Conservation (phyloP, 2,888 invertebrate genomes). For the Luperina nickerlii region DNA sequence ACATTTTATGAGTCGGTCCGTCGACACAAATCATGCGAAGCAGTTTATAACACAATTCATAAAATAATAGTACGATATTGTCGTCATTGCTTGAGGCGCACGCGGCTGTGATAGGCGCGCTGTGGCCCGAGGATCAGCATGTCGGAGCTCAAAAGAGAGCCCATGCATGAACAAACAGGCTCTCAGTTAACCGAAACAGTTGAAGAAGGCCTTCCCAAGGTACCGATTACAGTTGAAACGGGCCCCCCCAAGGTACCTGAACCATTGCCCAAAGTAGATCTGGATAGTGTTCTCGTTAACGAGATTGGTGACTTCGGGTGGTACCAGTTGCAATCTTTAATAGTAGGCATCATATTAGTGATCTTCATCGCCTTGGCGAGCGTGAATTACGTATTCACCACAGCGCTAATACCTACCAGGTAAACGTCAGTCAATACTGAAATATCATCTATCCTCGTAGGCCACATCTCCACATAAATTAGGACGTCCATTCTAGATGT, state of each 20-base stretch:
- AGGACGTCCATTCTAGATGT: slow-evolving; percentile 40
- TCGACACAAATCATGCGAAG: neutral
- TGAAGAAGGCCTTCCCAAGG: neutral
- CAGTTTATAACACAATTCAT: neutral
- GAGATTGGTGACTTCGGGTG: slow-evolving; percentile 80
- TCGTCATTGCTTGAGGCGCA: neutral
- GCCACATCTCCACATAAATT: neutral
- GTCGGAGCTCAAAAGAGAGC: neutral
- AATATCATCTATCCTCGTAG: neutral
- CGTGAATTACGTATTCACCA: slow-evolving; percentile 78
- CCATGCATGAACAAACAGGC: neutral
- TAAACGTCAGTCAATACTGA: slow-evolving; percentile 49
- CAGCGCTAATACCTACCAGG: slow-evolving; percentile 78
- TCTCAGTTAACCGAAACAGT: neutral
- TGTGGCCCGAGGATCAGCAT: slow-evolving; percentile 1
- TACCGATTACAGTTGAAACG: neutral
- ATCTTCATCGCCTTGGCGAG: slow-evolving; percentile 71
- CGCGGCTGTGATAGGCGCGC: neutral
- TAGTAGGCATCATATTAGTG: slow-evolving; percentile 69
- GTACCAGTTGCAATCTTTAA: slow-evolving; percentile 73
- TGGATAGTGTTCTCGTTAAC: slow-evolving; percentile 73
- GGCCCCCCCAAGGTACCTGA: neutral
- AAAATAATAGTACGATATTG: neutral
- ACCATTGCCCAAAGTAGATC: neutral
- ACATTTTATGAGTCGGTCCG: neutral